Evolutionary conservation across 92 coral and sea anemone species (phyloP).

Genomic region (Actinernus sp.): DNA sequence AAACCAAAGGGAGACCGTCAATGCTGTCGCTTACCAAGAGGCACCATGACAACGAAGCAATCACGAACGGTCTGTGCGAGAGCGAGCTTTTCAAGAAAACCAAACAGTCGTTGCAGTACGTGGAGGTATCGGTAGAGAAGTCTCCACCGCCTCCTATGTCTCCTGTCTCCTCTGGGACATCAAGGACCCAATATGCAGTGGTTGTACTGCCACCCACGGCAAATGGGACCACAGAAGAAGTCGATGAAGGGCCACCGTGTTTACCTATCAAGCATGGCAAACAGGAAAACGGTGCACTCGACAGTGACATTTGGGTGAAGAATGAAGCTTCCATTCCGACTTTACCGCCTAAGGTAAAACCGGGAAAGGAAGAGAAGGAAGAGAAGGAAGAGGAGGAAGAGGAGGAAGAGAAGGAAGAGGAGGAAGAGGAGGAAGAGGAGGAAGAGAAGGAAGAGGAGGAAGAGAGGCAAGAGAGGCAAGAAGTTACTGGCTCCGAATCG

Average conservation of each 20-base stretch:
- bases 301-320: conserved; percentile 78
- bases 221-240: conserved; percentile 14
- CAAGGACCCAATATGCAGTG: conserved; percentile 91
- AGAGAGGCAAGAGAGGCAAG: not conserved
- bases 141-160: conserved; percentile 19
- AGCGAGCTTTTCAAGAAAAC: conserved; percentile 29
- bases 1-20: conserved; percentile 5
- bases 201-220: conserved; percentile 62
- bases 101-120: conserved; percentile 55
- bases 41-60: conserved; percentile 11
- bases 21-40: conserved; percentile 15
- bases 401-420: not conserved
- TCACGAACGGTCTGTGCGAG: conserved; percentile 56
- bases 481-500: not conserved
- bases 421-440: not conserved
- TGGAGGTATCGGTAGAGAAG: conserved; percentile 83
- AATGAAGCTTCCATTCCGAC: conserved; percentile 49
- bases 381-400: not conserved
- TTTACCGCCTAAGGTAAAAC: conserved; percentile 61
- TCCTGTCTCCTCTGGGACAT: no score
- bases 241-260: conserved; percentile 27
- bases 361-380: not conserved
- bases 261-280: conserved; percentile 62
- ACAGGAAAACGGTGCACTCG: conserved; percentile 7
- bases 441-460: not conserved